Evolutionary conservation across 2,888 invertebrate species (phyloP).

Genomic region (Acanthococcus lagerstroemiae): DNA sequence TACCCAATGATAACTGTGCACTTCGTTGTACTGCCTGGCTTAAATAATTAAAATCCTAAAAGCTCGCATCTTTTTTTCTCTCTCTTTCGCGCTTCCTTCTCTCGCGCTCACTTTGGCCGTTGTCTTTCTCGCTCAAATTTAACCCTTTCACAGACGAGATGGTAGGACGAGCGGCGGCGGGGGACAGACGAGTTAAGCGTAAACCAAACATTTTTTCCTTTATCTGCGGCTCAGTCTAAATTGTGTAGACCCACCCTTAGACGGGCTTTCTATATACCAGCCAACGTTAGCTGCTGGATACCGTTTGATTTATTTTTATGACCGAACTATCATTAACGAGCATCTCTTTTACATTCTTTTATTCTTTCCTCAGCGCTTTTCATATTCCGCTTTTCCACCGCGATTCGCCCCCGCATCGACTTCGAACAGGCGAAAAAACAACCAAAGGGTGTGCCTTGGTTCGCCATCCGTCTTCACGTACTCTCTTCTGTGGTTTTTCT

Average conservation of each 20-base stretch:
- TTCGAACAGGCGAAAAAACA: background rate
- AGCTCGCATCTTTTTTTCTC: conserved; percentile 15
- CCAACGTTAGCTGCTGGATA: conserved; percentile 28
- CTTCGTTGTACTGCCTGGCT: conserved; percentile 27
- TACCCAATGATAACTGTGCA: conserved; percentile 29
- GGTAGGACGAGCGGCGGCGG: background rate
- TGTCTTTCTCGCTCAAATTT: conserved; percentile 16
- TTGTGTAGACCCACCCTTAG: conserved; percentile 27
- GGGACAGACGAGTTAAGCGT: conserved; percentile 15
- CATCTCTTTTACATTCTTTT: conserved; percentile 31
- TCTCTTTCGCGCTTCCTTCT: background rate
- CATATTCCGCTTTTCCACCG: conserved; percentile 20
- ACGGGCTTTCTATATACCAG: conserved; percentile 21
- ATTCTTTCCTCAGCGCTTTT: conserved; percentile 30
- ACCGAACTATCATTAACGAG: conserved; percentile 31
- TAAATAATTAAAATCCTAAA: conserved; percentile 30
- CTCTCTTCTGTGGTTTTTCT: too few species aligned
- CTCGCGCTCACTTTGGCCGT: background rate
- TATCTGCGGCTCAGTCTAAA: conserved; percentile 29
- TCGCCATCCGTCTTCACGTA: too few species aligned
- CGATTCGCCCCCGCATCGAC: background rate
- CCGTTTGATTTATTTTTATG: conserved; percentile 31
- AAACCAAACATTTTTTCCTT: conserved; percentile 30
- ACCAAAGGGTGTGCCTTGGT: conserved; percentile 27
- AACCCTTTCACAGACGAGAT: conserved; percentile 18